These are phyloP conservation scores for Nestor notabilis DNA, from an alignment of 2,113 vertebrate genomes.

Conservation along the genomic window DNA sequence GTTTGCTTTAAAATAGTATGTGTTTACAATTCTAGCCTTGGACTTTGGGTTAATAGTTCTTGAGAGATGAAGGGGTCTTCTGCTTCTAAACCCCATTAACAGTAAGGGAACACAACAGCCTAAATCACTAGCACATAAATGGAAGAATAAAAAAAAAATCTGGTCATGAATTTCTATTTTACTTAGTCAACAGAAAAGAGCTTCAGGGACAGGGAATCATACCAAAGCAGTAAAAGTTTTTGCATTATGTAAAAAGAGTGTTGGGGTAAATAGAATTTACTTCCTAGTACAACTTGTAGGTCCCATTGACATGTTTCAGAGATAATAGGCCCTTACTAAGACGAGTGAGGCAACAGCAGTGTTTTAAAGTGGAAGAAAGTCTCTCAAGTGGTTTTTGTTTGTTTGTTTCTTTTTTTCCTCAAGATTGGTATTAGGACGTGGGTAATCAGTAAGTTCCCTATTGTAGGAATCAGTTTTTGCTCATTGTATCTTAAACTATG, in stretches of 20 bases:
- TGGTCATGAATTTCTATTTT: background rate
- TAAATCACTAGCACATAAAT: background rate
- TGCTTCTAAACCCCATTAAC: background rate
- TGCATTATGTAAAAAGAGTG: background rate
- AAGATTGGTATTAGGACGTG: accelerated
- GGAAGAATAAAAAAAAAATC: background rate
- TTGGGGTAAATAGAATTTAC: background rate
- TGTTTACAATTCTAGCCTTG: background rate
- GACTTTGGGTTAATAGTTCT: background rate
- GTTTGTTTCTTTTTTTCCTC: background rate
- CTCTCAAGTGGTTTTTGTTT: background rate
- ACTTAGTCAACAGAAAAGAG: background rate
- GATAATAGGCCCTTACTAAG: background rate
- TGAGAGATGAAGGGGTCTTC: background rate
- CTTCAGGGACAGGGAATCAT: background rate
- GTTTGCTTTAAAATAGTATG: background rate
- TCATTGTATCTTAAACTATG: background rate
- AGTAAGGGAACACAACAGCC: background rate
- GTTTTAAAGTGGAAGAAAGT: background rate
- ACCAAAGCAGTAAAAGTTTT: background rate
- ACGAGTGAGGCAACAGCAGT: background rate
- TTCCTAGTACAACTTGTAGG: background rate
- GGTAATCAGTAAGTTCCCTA: background rate
- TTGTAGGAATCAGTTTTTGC: background rate
- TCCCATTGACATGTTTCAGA: background rate